phyloP scores from a whole-genome alignment of 2,113 vertebrate genomes.

The Datnioides undecimradiatus region DNA sequence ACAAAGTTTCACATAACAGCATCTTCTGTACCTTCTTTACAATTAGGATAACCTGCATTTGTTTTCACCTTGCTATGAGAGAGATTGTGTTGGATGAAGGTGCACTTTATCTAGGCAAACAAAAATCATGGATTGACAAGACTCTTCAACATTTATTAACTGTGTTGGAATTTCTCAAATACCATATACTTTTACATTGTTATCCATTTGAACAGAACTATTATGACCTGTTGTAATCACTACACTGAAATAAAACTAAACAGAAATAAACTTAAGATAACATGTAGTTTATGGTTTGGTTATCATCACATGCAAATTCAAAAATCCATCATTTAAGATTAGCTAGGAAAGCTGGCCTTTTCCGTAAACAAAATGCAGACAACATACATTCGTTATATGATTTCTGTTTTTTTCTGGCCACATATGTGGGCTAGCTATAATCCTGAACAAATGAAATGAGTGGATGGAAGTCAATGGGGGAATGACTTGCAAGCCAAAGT shows the following conservation, averaged over 20 bases:
- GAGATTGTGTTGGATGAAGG: conserved; percentile 5
- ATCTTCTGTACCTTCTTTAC: conserved; percentile 5
- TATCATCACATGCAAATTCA: conserved; percentile 64
- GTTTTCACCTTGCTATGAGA: conserved; percentile 16
- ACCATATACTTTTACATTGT: not conserved
- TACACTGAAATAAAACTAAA: conserved; percentile 38
- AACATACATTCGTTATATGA: conserved; percentile 47
- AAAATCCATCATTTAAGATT: conserved; percentile 31
- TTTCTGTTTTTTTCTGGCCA: conserved; percentile 54
- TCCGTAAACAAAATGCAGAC: conserved; percentile 27
- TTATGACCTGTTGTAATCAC: not conserved
- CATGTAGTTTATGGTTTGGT: conserved; percentile 66
- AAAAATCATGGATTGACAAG: conserved; percentile 12
- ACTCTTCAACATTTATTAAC: not conserved
- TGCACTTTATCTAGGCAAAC: not conserved
- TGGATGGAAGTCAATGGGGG: conserved; percentile 81
- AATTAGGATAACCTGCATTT: conserved; percentile 19
- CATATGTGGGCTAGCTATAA: conserved; percentile 70
- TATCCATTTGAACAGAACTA: conserved; percentile 3
- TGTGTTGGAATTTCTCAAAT: not conserved
- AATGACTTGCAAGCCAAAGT: conserved; percentile 89
- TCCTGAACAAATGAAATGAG: conserved; percentile 81
- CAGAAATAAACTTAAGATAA: conserved; percentile 28
- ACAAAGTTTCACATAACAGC: conserved; percentile 6
- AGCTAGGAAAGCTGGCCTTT: conserved; percentile 72